Evolutionary conservation across 2,113 vertebrate species (phyloP).

Genomic region (Nothocercus nigrocapillus): DNA sequence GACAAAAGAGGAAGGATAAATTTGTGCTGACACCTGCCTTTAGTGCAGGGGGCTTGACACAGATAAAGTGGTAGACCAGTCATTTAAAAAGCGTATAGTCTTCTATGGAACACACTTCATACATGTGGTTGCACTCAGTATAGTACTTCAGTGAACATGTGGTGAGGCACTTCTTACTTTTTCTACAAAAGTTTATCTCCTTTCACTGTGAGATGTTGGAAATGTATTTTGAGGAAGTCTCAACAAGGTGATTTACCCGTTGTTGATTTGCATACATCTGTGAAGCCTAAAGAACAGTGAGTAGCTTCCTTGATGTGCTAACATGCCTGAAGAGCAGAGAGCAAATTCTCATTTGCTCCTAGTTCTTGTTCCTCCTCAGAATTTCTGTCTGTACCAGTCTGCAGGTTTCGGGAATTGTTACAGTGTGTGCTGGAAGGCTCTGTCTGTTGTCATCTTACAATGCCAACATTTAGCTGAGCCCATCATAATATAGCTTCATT

Average conservation of each 20-base stretch:
- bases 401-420: neutral
- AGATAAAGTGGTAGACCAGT: neutral
- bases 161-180: neutral
- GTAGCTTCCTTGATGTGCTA: neutral
- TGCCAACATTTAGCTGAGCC: neutral
- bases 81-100: neutral
- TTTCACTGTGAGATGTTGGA: neutral
- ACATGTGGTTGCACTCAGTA: neutral
- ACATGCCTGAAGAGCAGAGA: neutral
- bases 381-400: neutral
- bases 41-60: neutral
- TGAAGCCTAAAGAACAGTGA: neutral
- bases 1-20: neutral
- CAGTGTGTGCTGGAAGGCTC: neutral
- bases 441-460: neutral
- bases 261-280: neutral
- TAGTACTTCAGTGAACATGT: neutral
- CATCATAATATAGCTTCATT: neutral
- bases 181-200: neutral
- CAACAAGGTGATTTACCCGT: neutral
- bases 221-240: neutral
- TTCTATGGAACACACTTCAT: neutral
- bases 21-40: neutral
- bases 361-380: neutral
- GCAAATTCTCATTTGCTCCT: neutral